These are phyloP conservation scores for Lontra canadensis DNA, from an alignment of 2,113 vertebrate genomes.

Conservation along the genomic window DNA sequence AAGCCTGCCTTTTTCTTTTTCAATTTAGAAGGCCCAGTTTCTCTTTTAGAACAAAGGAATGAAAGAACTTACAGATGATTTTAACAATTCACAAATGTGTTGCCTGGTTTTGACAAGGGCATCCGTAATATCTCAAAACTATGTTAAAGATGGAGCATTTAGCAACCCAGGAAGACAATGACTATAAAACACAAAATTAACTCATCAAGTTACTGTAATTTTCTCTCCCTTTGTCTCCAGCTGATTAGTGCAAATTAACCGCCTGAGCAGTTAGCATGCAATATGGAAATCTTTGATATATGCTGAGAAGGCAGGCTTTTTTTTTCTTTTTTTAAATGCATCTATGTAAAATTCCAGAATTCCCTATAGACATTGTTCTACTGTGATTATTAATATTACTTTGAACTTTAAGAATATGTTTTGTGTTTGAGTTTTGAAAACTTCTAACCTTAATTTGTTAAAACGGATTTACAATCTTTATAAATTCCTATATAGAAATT, in stretches of 20 bases:
- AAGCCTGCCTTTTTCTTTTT: not conserved
- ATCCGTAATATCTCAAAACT: conserved; percentile 4
- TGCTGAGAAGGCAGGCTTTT: conserved; percentile 3
- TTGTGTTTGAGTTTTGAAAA: conserved; percentile 29
- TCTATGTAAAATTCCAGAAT: not conserved
- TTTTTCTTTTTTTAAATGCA: not conserved
- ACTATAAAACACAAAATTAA: conserved; percentile 52
- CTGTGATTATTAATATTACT: not conserved
- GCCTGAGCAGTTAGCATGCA: conserved; percentile 54
- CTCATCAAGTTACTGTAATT: conserved; percentile 65
- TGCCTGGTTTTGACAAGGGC: conserved; percentile 22
- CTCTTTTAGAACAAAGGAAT: not conserved
- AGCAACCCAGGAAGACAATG: conserved; percentile 64
- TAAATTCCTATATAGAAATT: not conserved
- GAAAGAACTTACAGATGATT: not conserved
- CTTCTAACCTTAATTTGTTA: not conserved
- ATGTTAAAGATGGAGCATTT: conserved; percentile 28
- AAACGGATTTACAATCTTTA: not conserved
- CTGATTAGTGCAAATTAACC: conserved; percentile 74
- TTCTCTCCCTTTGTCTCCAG: conserved; percentile 70
- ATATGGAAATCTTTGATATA: conserved; percentile 61
- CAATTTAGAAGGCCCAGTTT: not conserved
- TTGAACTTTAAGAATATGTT: not conserved
- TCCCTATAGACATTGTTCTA: not conserved
- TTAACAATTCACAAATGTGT: not conserved